Evolutionary conservation across 2,797 vertebrate species (phyloP).

Genomic region (Pseudomugil tenellus): DNA sequence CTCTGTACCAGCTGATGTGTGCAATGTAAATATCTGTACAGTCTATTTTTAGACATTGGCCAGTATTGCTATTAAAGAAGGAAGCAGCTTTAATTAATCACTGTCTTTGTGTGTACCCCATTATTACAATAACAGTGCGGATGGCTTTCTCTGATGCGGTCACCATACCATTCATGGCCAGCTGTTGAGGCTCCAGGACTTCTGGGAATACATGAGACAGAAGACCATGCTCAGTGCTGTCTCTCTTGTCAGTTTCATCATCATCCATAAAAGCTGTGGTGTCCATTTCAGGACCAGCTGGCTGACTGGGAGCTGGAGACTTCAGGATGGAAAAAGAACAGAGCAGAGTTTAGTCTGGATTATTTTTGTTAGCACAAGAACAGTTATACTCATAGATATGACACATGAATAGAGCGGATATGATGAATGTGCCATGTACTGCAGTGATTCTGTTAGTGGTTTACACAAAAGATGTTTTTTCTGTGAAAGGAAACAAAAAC

Average conservation of each 20-base stretch:
- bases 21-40: constrained; percentile 54
- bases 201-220: constrained; percentile 42
- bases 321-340: constrained; percentile 43
- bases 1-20: constrained; percentile 55
- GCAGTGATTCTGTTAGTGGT: not conserved
- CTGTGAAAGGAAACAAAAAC: not conserved
- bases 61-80: constrained; percentile 46
- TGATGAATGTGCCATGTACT: not conserved
- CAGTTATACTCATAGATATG: not conserved
- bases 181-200: constrained; percentile 43
- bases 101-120: constrained; percentile 30
- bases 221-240: constrained; percentile 21
- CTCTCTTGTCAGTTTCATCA: constrained; percentile 29
- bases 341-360: not conserved
- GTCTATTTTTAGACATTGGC: constrained; percentile 62
- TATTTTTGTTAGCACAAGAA: not conserved
- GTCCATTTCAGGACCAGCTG: constrained; percentile 34
- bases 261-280: not conserved
- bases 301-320: constrained; percentile 43
- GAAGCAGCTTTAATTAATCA: constrained; percentile 52
- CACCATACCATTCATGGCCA: constrained; percentile 67
- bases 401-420: not conserved
- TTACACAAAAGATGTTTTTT: not conserved
- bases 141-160: constrained; percentile 29
- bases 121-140: constrained; percentile 16